Conservation (phyloP, 2,888 invertebrate genomes). For the Scaptomyza polygonia region DNA sequence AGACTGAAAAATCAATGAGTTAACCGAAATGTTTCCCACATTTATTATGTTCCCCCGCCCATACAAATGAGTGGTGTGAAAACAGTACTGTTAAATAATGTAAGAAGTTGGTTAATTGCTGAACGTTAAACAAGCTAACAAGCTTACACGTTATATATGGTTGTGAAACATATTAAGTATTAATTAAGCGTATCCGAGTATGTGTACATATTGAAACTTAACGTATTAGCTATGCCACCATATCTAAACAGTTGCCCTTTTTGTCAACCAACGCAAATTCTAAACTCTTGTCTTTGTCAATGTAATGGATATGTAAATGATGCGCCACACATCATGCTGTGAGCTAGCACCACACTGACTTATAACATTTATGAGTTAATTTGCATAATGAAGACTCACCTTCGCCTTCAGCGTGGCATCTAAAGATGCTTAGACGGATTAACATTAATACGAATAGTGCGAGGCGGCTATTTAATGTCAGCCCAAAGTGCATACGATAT, state of each 20-base stretch:
- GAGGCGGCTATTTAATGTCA: constrained; percentile 21
- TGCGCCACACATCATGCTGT: constrained; percentile 35
- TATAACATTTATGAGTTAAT: constrained; percentile 55
- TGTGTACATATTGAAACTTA: too few species aligned
- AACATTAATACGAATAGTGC: constrained; percentile 43
- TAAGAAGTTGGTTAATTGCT: constrained; percentile 8
- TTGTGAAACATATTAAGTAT: not conserved
- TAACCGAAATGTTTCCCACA: not conserved
- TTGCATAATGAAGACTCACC: constrained; percentile 67
- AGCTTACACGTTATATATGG: not conserved
- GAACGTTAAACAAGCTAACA: not conserved
- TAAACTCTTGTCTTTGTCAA: constrained; percentile 1
- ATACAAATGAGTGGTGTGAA: constrained; percentile 7
- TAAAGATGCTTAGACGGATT: constrained; percentile 68
- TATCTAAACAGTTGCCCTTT: constrained; percentile 2
- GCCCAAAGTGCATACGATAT: constrained; percentile 25
- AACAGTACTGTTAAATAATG: not conserved
- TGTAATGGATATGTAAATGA: constrained; percentile 22
- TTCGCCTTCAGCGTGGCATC: constrained; percentile 52
- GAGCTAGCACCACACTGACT: constrained; percentile 61
- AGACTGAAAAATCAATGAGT: not conserved
- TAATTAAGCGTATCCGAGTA: not conserved
- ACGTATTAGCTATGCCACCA: not conserved
- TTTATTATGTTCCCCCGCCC: not conserved
- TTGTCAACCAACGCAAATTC: not conserved